Evolutionary conservation across 2,888 invertebrate genomes (phyloP), one percentile per base, ranked within the genome.

Genomic region (Syritta pipiens): DNA sequence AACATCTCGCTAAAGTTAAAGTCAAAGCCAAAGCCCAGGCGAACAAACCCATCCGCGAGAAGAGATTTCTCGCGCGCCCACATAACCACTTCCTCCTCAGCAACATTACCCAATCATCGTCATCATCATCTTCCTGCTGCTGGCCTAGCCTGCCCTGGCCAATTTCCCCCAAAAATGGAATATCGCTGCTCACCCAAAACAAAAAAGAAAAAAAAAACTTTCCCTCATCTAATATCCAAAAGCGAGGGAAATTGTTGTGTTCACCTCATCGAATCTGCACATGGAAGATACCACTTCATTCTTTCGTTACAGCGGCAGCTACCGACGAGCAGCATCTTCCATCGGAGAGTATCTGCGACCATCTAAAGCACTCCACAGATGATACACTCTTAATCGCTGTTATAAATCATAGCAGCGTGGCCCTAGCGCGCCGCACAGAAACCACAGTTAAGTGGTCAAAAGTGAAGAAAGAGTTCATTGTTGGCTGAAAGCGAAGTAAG

Each of bases 331-430:
- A 4, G n/a, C 24, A 10, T 51, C 19, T 28, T 12, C 10, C 6
- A 44, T 26, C 32, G 19, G 17, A n/a, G 22, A 28, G 30, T 49
- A 42, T 42, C 63, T 32, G 44, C 26, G 35, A 32, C 19, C 32
- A 10, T 55, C 63, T 6, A 14, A 17, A 32, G 40, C 55, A 9
- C 48, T 44, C 2, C 12, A 30, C 55, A 12, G 68, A 62, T 69
- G 68, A 75, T 68, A 62, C 62, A 69, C 62, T 69, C 75, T 57
- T 69, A 76, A 76, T 76, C 75, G 75, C 62, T 69, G 75, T 69
- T 76, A 69, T 76, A 76, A 76, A 76, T 76, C 75, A 76, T 42
- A 53, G 53, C 30, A 20, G 53, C 59, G 67, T 59, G 53, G n/a
- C 35, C 6, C 35, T 6, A 3, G n/a, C 14, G 9, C 10, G 14